Conservation (phyloP, 2,113 vertebrate genomes). For the Nymphicus hollandicus region DNA sequence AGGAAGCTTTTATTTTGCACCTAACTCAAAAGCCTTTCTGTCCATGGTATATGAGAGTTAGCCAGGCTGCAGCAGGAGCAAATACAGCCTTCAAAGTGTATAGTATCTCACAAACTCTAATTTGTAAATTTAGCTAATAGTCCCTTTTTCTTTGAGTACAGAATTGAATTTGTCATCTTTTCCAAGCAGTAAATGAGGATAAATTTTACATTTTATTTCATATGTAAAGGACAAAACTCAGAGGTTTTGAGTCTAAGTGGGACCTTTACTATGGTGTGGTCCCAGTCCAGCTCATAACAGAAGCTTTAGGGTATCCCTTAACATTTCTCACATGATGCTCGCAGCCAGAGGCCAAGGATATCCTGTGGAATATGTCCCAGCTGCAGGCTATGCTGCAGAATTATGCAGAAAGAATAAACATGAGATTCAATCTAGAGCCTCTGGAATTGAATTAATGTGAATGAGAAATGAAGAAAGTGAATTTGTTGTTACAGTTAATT, state of each 20-base stretch:
- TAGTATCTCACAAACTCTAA: neutral
- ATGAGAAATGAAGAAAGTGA: neutral
- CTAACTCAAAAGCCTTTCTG: neutral
- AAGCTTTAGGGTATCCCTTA: neutral
- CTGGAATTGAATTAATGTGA: neutral
- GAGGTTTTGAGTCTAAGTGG: neutral
- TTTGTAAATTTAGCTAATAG: neutral
- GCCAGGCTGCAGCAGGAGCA: neutral
- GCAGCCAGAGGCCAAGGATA: neutral
- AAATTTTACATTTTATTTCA: neutral
- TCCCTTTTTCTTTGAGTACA: neutral
- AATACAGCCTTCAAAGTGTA: neutral
- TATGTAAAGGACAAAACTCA: neutral
- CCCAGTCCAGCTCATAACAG: neutral
- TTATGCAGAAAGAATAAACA: neutral
- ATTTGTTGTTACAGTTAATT: neutral
- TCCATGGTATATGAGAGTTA: neutral
- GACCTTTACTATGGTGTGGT: neutral
- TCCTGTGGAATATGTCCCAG: neutral
- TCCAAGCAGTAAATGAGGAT: neutral
- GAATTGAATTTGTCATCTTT: neutral
- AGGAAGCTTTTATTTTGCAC: neutral
- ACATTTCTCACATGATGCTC: neutral
- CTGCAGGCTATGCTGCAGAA: neutral
- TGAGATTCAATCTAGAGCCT: neutral